Percentiles rank a stretch among this genome's conserved stretches.
phyloP scores from a whole-genome alignment of 2,888 invertebrate species.

The Altica lythri region DNA sequence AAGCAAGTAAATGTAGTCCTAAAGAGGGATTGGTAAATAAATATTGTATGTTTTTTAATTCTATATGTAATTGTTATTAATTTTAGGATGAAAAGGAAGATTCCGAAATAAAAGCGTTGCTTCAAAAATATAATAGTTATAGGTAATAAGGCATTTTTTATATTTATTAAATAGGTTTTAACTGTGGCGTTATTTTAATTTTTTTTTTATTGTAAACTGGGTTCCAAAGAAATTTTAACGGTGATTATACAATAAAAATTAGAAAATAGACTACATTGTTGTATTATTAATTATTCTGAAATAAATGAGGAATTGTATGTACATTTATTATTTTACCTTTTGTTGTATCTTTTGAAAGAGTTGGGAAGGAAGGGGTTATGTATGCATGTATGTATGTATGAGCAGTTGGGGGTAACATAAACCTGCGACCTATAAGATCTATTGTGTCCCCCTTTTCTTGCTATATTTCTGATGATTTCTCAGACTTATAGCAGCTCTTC shows the following conservation, averaged over 20 bases:
- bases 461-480: too few species aligned
- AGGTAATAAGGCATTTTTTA: conserved; percentile 40
- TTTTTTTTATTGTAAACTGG: too few species aligned
- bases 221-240: too few species aligned
- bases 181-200: conserved; percentile 16
- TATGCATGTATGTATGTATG: too few species aligned
- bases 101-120: conserved; percentile 46
- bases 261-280: background rate
- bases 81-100: conserved; percentile 48
- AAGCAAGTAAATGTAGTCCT: conserved; percentile 39
- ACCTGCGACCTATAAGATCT: too few species aligned
- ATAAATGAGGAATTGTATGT: conserved; percentile 2
- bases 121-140: conserved; percentile 49
- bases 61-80: conserved; percentile 1
- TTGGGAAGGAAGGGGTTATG: too few species aligned
- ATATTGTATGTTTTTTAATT: background rate
- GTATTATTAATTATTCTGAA: conserved; percentile 4
- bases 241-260: background rate
- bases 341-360: too few species aligned
- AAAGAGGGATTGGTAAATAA: conserved; percentile 40
- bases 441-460: too few species aligned
- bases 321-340: background rate
- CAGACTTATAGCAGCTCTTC: too few species aligned
- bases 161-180: conserved; percentile 19
- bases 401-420: too few species aligned